Evolutionary conservation across 1,140 invertebrate genomes (phyloP).

Genomic region (Babylonia areolata): DNA sequence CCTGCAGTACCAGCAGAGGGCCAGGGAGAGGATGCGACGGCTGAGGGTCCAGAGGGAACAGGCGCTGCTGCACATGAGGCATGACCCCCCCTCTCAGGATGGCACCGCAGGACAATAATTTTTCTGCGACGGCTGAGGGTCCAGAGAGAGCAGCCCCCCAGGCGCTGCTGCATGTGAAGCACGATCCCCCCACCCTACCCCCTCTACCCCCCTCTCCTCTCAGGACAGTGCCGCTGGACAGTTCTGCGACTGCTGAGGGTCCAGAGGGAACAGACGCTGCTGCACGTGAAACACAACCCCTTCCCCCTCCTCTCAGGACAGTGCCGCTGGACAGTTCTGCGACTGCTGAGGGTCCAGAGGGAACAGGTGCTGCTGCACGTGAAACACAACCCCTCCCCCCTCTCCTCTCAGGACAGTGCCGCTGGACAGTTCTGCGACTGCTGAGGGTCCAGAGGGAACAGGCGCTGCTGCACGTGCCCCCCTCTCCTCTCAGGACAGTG

Average conservation of each 20-base stretch:
- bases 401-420: neutral
- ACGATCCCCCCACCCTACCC: too few species aligned
- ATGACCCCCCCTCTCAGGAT: neutral
- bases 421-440: neutral
- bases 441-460: neutral
- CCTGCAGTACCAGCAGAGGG: neutral
- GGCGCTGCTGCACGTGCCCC: too few species aligned
- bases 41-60: neutral
- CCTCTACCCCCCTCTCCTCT: too few species aligned
- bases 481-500: too few species aligned
- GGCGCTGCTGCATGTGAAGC: too few species aligned
- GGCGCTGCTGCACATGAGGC: neutral
- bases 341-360: neutral
- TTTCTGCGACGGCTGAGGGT: neutral
- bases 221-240: too few species aligned
- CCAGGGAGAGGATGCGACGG: slow-evolving; percentile 4
- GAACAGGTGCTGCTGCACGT: neutral
- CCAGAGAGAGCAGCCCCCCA: neutral
- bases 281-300: neutral
- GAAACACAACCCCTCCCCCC: too few species aligned
- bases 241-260: neutral
- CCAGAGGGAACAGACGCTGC: neutral
- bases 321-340: neutral
- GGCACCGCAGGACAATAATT: neutral
- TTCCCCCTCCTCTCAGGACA: neutral